phyloP scores from a whole-genome alignment of 2,797 vertebrate genomes.

The Neosalanx taihuensis region DNA sequence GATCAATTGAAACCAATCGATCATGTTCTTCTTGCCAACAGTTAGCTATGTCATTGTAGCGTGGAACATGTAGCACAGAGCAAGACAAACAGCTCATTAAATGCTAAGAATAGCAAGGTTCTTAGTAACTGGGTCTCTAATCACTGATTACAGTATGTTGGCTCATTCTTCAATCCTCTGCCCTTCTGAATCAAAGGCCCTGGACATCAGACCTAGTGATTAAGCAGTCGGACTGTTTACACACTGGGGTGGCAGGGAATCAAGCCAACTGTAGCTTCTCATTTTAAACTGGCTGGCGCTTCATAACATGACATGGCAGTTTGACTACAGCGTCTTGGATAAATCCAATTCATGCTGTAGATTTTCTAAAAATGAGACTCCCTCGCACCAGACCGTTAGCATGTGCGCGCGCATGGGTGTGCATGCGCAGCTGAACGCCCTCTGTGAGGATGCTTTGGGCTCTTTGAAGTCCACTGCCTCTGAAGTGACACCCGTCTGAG shows the following conservation, averaged over 20 bases:
- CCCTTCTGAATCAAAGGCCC: slow-evolving; percentile 50
- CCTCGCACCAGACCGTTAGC: neutral
- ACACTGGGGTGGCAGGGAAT: slow-evolving; percentile 21
- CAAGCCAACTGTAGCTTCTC: slow-evolving; percentile 38
- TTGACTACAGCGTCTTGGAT: too few relatives aligned
- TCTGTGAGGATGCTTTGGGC: neutral
- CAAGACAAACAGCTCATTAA: slow-evolving; percentile 1
- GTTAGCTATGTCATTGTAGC: too few relatives aligned
- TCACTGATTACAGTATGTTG: slow-evolving; percentile 31
- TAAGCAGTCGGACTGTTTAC: slow-evolving; percentile 40
- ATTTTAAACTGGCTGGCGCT: slow-evolving; percentile 30
- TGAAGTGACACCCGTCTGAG: slow-evolving; percentile 29
- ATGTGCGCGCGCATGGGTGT: neutral
- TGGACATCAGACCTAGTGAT: slow-evolving; percentile 42
- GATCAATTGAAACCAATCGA: too few relatives aligned
- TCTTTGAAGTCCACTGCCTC: slow-evolving; percentile 39
- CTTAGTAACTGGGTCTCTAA: slow-evolving; percentile 20
- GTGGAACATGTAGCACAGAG: neutral
- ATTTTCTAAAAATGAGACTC: neutral
- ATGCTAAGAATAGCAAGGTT: slow-evolving; percentile 34
- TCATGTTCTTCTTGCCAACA: too few relatives aligned
- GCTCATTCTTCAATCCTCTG: slow-evolving; percentile 32
- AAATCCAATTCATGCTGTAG: neutral
- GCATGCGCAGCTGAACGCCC: slow-evolving; percentile 20
- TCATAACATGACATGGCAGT: too few relatives aligned